Conservation (phyloP, 2,113 vertebrate genomes). For the Dicentrarchus labrax region DNA sequence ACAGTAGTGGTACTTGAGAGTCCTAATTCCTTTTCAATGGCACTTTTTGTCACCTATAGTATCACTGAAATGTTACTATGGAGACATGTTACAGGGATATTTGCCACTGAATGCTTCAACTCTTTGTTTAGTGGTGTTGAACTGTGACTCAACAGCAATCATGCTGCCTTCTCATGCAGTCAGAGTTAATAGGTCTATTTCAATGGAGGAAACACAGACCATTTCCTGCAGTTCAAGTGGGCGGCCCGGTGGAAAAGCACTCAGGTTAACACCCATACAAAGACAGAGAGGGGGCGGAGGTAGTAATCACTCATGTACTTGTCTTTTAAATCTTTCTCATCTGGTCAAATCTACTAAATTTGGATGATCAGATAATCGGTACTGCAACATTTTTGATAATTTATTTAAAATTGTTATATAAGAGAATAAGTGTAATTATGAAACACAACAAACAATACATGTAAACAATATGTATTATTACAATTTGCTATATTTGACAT, state of each 20-base stretch:
- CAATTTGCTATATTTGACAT: not conserved
- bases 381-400: not conserved
- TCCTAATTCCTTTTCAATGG: not conserved
- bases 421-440: not conserved
- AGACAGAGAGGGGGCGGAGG: constrained; percentile 10
- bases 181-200: constrained; percentile 50
- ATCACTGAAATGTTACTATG: not conserved
- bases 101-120: constrained; percentile 3
- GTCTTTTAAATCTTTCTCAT: constrained; percentile 7
- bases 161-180: constrained; percentile 27
- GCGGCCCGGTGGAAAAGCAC: constrained; percentile 43
- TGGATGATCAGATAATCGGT: not conserved
- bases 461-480: not conserved
- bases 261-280: constrained; percentile 48
- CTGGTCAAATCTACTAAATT: not conserved
- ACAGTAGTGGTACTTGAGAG: not conserved
- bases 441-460: not conserved
- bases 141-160: constrained; percentile 56
- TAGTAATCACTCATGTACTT: not conserved
- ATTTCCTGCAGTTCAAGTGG: constrained; percentile 56
- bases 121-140: constrained; percentile 38
- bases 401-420: not conserved
- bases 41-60: not conserved
- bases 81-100: constrained; percentile 13
- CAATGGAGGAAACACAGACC: constrained; percentile 23